phyloP scores from a whole-genome alignment of 2,113 vertebrate genomes.

The Romanogobio albipinnatus region DNA sequence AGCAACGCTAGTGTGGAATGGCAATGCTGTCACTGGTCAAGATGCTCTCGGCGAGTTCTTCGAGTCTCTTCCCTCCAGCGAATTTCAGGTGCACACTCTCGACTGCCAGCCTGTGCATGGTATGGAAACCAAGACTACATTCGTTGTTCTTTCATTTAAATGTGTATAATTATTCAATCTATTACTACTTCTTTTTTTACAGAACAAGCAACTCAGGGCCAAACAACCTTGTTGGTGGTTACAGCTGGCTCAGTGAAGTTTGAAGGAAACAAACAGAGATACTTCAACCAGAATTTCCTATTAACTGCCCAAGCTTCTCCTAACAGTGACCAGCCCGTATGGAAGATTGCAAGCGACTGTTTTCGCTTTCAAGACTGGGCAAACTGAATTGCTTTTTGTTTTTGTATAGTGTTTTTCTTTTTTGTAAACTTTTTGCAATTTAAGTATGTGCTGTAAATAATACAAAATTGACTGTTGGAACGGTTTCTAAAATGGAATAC shows the following conservation, averaged over 20 bases:
- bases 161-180: neutral
- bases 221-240: conserved; percentile 92
- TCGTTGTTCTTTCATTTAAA: neutral
- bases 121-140: conserved; percentile 54
- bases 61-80: conserved; percentile 94
- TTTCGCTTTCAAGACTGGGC: conserved; percentile 97
- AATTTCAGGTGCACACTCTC: conserved; percentile 89
- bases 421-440: neutral
- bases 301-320: conserved; percentile 88
- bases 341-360: conserved; percentile 97
- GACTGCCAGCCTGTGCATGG: conserved; percentile 97
- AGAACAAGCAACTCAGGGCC: conserved; percentile 95
- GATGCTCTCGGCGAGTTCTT: conserved; percentile 92
- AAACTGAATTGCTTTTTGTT: conserved; percentile 69
- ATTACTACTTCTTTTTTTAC: conserved; percentile 65
- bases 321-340: conserved; percentile 87
- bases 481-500: neutral
- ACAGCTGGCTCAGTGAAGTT: conserved; percentile 93
- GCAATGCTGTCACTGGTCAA: conserved; percentile 90
- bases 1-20: conserved; percentile 95
- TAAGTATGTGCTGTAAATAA: conserved; percentile 36
- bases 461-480: conserved; percentile 20
- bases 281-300: conserved; percentile 97
- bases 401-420: neutral
- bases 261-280: conserved; percentile 92